These are phyloP conservation scores for Diplodus sargus DNA, from an alignment of 2,797 vertebrate genomes.

Conservation along the genomic window DNA sequence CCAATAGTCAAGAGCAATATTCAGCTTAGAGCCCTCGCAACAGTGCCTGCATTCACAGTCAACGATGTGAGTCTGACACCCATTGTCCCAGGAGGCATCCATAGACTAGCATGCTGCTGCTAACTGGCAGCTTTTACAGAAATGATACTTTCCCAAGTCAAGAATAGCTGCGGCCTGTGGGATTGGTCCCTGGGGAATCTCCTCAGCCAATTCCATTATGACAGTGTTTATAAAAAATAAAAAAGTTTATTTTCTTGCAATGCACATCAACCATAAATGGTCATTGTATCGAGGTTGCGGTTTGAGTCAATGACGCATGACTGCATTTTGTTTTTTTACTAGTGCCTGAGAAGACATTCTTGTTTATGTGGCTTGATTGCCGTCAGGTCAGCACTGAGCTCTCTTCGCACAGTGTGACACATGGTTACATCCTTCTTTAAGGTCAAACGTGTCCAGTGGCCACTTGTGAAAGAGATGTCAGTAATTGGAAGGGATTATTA, in stretches of 20 bases:
- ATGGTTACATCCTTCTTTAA: constrained; percentile 40
- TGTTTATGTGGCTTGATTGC: constrained; percentile 13
- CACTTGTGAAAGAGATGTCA: constrained; percentile 62
- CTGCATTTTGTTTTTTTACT: constrained; percentile 36
- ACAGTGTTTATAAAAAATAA: constrained; percentile 53
- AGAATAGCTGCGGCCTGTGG: constrained; percentile 79
- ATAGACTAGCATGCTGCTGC: constrained; percentile 61
- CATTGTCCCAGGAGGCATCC: constrained; percentile 75
- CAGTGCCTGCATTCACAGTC: constrained; percentile 73
- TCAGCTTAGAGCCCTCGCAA: constrained; percentile 56
- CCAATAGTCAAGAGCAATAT: constrained; percentile 63
- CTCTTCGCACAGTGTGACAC: constrained; percentile 41
- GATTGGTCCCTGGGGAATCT: constrained; percentile 67
- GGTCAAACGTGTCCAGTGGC: constrained; percentile 61
- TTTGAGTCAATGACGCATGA: constrained; percentile 43
- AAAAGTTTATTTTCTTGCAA: constrained; percentile 49
- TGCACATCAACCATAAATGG: constrained; percentile 82
- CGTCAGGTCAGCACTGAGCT: constrained; percentile 8
- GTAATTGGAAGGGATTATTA: constrained; percentile 79
- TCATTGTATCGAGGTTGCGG: constrained; percentile 44
- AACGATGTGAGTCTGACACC: constrained; percentile 75
- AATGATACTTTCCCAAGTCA: constrained; percentile 84
- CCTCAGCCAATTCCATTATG: constrained; percentile 49
- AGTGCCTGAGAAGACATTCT: constrained; percentile 29
- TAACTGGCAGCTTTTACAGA: constrained; percentile 71